Evolutionary conservation across 2,113 vertebrate genomes (phyloP), one percentile per base, ranked within the genome.

Genomic region (Eudyptes chrysolophus): DNA sequence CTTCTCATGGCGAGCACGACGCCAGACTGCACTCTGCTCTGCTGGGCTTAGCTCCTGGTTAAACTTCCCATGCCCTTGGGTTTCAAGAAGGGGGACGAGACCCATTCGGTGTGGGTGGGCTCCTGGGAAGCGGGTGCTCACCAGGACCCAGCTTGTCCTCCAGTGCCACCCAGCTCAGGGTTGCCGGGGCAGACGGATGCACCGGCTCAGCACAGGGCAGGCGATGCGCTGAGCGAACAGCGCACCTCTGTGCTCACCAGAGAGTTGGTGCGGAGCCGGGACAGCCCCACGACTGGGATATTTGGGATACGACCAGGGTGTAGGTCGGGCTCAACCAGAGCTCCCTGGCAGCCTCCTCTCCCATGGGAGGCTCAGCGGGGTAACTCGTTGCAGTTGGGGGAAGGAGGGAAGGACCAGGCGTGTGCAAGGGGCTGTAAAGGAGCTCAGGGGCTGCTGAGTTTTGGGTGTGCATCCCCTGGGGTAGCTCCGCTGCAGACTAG

Each of bases 1-100:
- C 34, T 7, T 18, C 51, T 49, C 26, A 0, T 1, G 25, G 44
- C 6, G 32, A 44, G 62, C 30, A 2, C 0, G 9, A 38, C 1
- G 3, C 51, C 3, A 2, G 44, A 6, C 69, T 10, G 20, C 4
- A 1, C 38, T 64, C 69, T 20, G 44, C 62, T 17, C 40, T 21
- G 46, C 64, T 18, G 55, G 38, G 48, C 14, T 40, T 24, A 18
- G 46, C 65, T 55, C 40, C 55, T 15, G 48, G 4, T 16, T 30
- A 9, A 13, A 7, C 21, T 11, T 44, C 16, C 36, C 5, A 0
- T 8, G 9, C 27, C 49, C 16, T 22, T 0, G 5, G 17, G 20
- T 4, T 32, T 60, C 3, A 0, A 1, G 58, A 12, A 48, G n/a
- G 19, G 27, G 42, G 24, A 2, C 1, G 13, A 15, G 70, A 8